Evolutionary conservation across 30 jellyfish, hydroid and myxozoan genomes (phyloP), one percentile per base, ranked within the genome.

Genomic region (Nemopilema nomurai): DNA sequence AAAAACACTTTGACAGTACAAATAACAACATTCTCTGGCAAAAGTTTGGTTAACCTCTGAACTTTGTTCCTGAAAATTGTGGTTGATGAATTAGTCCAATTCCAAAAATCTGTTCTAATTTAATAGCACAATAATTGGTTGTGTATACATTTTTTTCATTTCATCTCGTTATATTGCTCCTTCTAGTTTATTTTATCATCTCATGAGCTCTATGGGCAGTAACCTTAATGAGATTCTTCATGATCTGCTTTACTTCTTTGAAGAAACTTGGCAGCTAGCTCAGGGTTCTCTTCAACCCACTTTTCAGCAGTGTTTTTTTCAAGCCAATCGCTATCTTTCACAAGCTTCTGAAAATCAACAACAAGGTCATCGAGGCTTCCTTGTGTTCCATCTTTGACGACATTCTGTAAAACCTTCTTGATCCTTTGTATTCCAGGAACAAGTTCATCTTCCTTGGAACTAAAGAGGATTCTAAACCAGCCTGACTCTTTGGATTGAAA

Each of bases 231-330:
- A 4, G 4, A 19, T 9, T 19, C 9, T 9, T 19, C 21, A 4
- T 64, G 8, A 64, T 9, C 24, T 64, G 9, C 13, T 64, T 64
- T 64, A 26, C 62, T 77, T 62, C 28, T 78, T 16, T 90, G 69
- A 21, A 29, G 30, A 76, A 67, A 91, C 64, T 85, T 65, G 23
- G 65, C 25, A 0, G 97, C 97, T n/a, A 85, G 77, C 21, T 80
- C 87, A 0, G 97, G 97, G 69, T 91, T 86, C 65, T 91, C 96
- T 49, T 80, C 80, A 24, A 33, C 82, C 97, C 97, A 91, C 27
- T 86, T 85, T 62, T 91, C 97, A 20, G 96, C 97, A 24, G 97
- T 84, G 75, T 91, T 91, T 16, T 85, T 77, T 51, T 71, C 71
- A 28, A 91, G 52, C 97, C 97, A 91, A 62, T 86, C 90, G 32